Evolutionary conservation across 2,888 invertebrate genomes (phyloP).

Genomic region (Cerastis rubricosa): DNA sequence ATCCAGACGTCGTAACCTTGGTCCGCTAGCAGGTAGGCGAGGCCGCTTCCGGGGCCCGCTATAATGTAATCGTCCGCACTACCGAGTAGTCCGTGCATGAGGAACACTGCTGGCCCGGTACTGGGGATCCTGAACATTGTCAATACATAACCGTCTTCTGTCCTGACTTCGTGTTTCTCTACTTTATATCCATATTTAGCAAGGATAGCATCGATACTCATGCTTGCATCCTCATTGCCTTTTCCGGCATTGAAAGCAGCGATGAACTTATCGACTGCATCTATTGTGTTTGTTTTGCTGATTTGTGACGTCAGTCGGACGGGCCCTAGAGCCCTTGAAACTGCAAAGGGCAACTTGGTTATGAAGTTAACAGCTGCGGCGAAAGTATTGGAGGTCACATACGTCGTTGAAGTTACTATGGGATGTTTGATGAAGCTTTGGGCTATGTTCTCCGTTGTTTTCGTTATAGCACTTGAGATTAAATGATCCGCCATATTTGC

Average conservation of each 20-base stretch:
- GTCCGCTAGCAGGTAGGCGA: conserved; percentile 89
- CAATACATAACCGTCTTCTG: conserved; percentile 80
- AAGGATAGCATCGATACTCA: conserved; percentile 72
- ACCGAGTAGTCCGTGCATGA: conserved; percentile 83
- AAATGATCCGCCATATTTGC: conserved; percentile 24
- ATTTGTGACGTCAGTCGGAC: conserved; percentile 63
- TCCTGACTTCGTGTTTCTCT: conserved; percentile 74
- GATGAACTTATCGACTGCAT: conserved; percentile 67
- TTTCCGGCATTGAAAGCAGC: conserved; percentile 69
- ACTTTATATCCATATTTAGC: conserved; percentile 77
- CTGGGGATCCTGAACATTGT: conserved; percentile 78
- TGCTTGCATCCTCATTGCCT: conserved; percentile 75
- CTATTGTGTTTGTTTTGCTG: conserved; percentile 68
- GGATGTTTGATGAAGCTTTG: conserved; percentile 58
- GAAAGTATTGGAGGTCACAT: conserved; percentile 66
- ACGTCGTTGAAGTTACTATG: conserved; percentile 56
- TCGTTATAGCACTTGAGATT: conserved; percentile 34
- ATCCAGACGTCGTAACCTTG: conserved; percentile 94
- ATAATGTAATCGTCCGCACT: conserved; percentile 82
- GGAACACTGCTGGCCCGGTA: conserved; percentile 76
- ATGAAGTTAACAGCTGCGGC: conserved; percentile 58
- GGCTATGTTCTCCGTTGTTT: conserved; percentile 16
- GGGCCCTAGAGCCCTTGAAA: conserved; percentile 68
- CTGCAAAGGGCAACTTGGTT: conserved; percentile 63
- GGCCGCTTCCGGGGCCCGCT: conserved; percentile 76